Conservation (phyloP, 2,888 invertebrate genomes). For the Bembecia ichneumoniformis region DNA sequence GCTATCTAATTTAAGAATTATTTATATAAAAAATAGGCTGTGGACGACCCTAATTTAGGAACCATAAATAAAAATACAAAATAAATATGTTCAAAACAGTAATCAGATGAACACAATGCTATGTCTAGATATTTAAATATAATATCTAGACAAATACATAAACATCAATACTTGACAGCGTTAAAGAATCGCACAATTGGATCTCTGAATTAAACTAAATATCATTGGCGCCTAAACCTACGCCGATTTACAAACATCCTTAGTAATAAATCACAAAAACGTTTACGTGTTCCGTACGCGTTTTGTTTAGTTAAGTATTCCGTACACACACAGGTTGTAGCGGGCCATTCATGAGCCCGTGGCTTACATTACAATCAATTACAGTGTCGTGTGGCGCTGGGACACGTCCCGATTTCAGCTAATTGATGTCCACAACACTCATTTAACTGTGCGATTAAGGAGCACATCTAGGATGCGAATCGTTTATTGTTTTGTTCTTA, state of each 20-base stretch:
- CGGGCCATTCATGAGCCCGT: slow-evolving; percentile 39
- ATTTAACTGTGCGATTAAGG: slow-evolving; percentile 7
- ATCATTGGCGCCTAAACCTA: not conserved
- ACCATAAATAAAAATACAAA: too few relatives aligned
- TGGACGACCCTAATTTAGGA: too few relatives aligned
- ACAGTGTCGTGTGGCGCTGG: slow-evolving; percentile 21
- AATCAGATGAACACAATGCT: too few relatives aligned
- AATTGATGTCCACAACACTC: slow-evolving; percentile 10
- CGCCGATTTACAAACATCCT: slow-evolving; percentile 7
- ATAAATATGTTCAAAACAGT: too few relatives aligned
- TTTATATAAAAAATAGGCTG: too few relatives aligned
- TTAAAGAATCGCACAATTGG: too few relatives aligned
- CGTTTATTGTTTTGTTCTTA: not conserved
- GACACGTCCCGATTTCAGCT: slow-evolving; percentile 27
- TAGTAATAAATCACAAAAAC: slow-evolving; percentile 26
- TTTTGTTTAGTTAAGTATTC: slow-evolving; percentile 28
- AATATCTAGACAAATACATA: too few relatives aligned
- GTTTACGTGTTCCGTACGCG: not conserved
- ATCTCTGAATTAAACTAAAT: too few relatives aligned
- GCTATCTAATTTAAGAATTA: too few relatives aligned
- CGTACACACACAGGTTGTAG: slow-evolving; percentile 22
- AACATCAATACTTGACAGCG: too few relatives aligned
- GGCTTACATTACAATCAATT: slow-evolving; percentile 46
- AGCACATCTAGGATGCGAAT: not conserved
- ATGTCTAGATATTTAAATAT: too few relatives aligned